Conservation (phyloP, 1,140 invertebrate species). For the Polyergus mexicanus region DNA sequence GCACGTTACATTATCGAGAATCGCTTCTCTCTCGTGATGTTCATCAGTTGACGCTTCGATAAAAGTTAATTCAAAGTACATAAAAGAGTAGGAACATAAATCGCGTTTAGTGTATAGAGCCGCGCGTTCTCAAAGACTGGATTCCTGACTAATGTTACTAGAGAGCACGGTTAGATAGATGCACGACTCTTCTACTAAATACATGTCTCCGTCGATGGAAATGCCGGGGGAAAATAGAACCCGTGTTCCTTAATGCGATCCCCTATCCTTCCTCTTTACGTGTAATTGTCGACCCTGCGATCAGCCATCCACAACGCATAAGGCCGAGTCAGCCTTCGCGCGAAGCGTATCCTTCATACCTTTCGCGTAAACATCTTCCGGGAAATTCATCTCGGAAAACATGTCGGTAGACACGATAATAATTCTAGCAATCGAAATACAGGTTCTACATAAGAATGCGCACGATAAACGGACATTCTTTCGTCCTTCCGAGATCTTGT, state of each 20-base stretch:
- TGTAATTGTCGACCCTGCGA: conserved; percentile 60
- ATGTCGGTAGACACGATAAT: conserved; percentile 47
- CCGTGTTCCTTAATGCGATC: conserved; percentile 60
- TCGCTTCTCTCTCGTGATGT: background rate
- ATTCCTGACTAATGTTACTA: conserved; percentile 70
- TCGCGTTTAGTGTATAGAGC: conserved; percentile 57
- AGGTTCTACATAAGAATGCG: conserved; percentile 21
- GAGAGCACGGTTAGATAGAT: conserved; percentile 44
- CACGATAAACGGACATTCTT: conserved; percentile 21
- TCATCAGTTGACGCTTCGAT: conserved; percentile 36
- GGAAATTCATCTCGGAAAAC: conserved; percentile 57
- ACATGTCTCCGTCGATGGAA: conserved; percentile 55
- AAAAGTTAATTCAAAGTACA: conserved; percentile 54
- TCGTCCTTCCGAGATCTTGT: conserved; percentile 20
- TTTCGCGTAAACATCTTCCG: conserved; percentile 57
- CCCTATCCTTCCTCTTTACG: conserved; percentile 58
- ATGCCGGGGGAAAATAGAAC: conserved; percentile 67
- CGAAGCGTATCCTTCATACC: conserved; percentile 36
- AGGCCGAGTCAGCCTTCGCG: conserved; percentile 41
- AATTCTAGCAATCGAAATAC: conserved; percentile 50
- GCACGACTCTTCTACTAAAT: conserved; percentile 67
- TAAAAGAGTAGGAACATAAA: conserved; percentile 67
- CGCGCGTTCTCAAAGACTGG: conserved; percentile 70
- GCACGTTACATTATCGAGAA: conserved; percentile 1
- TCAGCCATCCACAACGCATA: conserved; percentile 28